Evolutionary conservation across 30 jellyfish, hydroid and myxozoan genomes (phyloP).

Genomic region (Hydractinia symbiolongicarpus): DNA sequence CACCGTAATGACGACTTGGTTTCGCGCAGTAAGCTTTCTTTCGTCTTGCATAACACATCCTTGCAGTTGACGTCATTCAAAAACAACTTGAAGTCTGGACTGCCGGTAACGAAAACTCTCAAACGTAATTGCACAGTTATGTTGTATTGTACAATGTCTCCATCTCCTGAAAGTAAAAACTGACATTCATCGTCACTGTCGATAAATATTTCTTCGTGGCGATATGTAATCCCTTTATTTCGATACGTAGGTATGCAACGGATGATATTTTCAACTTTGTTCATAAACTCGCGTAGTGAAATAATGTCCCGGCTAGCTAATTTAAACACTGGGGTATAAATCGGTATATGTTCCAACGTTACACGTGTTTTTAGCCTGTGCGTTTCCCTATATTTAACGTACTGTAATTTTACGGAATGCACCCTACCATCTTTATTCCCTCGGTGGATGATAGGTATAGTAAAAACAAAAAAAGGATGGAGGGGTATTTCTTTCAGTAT

Average conservation of each 20-base stretch:
- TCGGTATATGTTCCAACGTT: constrained; percentile 62
- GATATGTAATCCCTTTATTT: constrained; percentile 60
- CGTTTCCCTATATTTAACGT: constrained; percentile 73
- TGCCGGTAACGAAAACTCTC: constrained; percentile 66
- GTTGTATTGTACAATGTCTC: constrained; percentile 50
- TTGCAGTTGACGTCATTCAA: constrained; percentile 48
- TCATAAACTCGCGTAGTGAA: constrained; percentile 45
- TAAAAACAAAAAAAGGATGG: constrained; percentile 71
- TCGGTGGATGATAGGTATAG: constrained; percentile 50
- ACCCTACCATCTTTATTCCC: constrained; percentile 46
- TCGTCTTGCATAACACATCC: constrained; percentile 33
- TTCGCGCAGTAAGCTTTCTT: constrained; percentile 17
- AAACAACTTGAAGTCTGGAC: constrained; percentile 44
- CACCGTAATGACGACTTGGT: constrained; percentile 36
- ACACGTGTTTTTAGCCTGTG: constrained; percentile 39
- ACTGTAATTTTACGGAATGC: constrained; percentile 75
- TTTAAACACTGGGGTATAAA: constrained; percentile 66
- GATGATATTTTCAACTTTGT: constrained; percentile 53
- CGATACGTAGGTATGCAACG: constrained; percentile 72
- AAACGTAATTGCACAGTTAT: constrained; percentile 63
- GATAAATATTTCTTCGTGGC: constrained; percentile 72
- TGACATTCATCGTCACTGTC: constrained; percentile 85
- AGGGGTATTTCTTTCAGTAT: constrained; percentile 60
- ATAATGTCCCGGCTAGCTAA: constrained; percentile 47
- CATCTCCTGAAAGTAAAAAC: constrained; percentile 74